phyloP scores from a whole-genome alignment of 2,888 invertebrate species.

The Tiliacea aurago region DNA sequence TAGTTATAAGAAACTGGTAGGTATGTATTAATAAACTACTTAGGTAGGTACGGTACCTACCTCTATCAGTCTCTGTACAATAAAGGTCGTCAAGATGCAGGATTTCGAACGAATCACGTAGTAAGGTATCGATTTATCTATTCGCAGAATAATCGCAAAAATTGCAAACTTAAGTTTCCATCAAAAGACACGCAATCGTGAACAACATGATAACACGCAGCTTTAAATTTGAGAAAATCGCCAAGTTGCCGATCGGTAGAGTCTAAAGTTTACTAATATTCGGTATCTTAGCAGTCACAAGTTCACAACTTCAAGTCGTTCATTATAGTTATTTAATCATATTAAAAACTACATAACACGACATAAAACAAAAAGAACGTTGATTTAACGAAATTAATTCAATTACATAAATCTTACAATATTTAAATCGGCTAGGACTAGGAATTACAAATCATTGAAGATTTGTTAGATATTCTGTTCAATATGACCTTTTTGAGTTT shows the following conservation, averaged over 20 bases:
- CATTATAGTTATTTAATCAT: not conserved
- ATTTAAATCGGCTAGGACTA: too few relatives aligned
- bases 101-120: constrained; percentile 23
- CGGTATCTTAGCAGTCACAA: not conserved
- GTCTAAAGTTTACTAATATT: not conserved
- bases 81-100: not conserved
- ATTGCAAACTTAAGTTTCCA: constrained; percentile 7
- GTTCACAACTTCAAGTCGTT: not conserved
- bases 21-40: not conserved
- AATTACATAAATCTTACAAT: not conserved
- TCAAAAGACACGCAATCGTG: constrained; percentile 45
- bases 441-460: too few relatives aligned
- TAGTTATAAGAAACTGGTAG: not conserved
- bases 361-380: too few relatives aligned
- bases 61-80: not conserved
- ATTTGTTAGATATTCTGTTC: too few relatives aligned
- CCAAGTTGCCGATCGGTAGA: not conserved
- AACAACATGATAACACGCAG: constrained; percentile 14
- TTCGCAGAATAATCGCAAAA: constrained; percentile 33
- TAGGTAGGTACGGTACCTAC: not conserved
- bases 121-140: constrained; percentile 31
- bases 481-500: too few relatives aligned
- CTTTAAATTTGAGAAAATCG: constrained; percentile 7
- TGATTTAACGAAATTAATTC: too few relatives aligned
- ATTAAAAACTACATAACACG: too few relatives aligned